Percentiles rank a stretch among this genome's conserved stretches.
These are phyloP conservation scores for Sinosuthora webbiana DNA, from an alignment of 2,113 vertebrate genomes.

Conservation along the genomic window DNA sequence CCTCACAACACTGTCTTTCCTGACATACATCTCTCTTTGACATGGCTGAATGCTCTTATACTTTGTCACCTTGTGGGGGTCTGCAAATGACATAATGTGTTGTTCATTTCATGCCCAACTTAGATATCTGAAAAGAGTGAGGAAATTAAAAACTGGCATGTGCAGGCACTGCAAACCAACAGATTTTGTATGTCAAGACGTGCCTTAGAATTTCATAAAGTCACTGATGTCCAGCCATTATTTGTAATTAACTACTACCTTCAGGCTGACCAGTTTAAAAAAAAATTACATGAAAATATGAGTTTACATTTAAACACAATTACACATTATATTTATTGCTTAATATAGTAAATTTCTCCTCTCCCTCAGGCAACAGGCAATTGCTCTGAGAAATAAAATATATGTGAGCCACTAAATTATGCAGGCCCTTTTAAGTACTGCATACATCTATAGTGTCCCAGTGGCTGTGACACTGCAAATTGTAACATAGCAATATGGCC, in stretches of 20 bases:
- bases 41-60: not conserved
- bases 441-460: not conserved
- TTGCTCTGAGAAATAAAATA: not conserved
- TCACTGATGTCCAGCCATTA: not conserved
- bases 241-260: not conserved
- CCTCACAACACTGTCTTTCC: constrained; percentile 8
- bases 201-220: not conserved
- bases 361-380: not conserved
- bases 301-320: constrained; percentile 10
- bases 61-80: not conserved
- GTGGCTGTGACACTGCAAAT: not conserved
- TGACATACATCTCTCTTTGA: constrained; percentile 8
- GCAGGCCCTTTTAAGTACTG: not conserved
- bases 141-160: not conserved
- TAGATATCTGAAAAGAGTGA: not conserved
- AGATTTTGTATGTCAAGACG: not conserved
- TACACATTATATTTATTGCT: not conserved
- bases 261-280: not conserved
- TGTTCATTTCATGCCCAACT: constrained; percentile 9
- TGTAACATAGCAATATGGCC: not conserved
- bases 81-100: constrained; percentile 17
- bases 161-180: not conserved
- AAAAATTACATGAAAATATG: not conserved
- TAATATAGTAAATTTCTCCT: not conserved
- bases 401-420: not conserved